phyloP scores from a whole-genome alignment of 1,140 invertebrate genomes.

The Ceratoteleas bidentatus region DNA sequence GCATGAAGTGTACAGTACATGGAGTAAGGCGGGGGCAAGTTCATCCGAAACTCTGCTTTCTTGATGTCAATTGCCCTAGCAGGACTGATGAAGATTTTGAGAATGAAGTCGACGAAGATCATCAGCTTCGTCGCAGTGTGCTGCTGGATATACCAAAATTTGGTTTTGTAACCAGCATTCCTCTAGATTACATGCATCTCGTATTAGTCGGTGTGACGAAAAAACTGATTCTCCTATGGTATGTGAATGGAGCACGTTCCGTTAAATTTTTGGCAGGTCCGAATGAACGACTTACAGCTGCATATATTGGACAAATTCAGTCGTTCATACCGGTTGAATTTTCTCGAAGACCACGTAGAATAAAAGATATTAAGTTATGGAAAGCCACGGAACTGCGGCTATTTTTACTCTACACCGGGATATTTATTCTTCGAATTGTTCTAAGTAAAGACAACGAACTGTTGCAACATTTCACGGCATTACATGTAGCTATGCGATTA shows the following conservation, averaged over 20 bases:
- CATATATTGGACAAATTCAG: constrained; percentile 6
- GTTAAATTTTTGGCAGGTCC: background rate
- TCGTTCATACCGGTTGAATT: constrained; percentile 64
- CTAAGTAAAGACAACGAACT: too few species aligned
- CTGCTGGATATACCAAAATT: constrained; percentile 50
- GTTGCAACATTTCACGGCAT: too few species aligned
- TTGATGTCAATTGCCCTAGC: constrained; percentile 4
- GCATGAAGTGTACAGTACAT: constrained; percentile 72
- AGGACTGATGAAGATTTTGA: constrained; percentile 33
- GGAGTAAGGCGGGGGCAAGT: background rate
- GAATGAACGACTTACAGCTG: constrained; percentile 6
- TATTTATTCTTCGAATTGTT: too few species aligned
- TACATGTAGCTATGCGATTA: too few species aligned
- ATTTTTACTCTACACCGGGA: constrained; percentile 8
- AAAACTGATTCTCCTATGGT: constrained; percentile 65
- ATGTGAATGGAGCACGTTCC: background rate
- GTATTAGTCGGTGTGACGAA: constrained; percentile 67
- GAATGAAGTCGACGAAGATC: constrained; percentile 9
- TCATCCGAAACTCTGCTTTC: constrained; percentile 10
- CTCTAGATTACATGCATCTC: constrained; percentile 68
- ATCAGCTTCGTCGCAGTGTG: constrained; percentile 34
- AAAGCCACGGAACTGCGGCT: constrained; percentile 70
- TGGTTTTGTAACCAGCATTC: constrained; percentile 58
- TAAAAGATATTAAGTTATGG: constrained; percentile 59
- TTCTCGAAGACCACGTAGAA: constrained; percentile 61